Evolutionary conservation across 2,888 invertebrate species (phyloP).

Genomic region (Agrotis ipsilon): DNA sequence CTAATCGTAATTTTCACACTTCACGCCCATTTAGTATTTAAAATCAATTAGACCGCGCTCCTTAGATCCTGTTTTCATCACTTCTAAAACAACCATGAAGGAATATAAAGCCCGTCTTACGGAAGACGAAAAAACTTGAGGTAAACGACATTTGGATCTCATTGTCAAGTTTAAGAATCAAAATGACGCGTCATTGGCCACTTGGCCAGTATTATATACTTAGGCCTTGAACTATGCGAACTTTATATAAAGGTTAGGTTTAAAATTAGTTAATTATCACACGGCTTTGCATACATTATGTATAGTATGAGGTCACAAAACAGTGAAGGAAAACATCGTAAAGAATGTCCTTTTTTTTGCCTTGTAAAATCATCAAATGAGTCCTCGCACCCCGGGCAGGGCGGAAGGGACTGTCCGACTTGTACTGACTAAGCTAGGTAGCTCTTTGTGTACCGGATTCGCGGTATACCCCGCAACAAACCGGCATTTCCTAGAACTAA

Average conservation of each 20-base stretch:
- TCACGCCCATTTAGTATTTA: background rate
- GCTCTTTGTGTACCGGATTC: no score
- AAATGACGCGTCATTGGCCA: background rate
- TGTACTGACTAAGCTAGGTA: no score
- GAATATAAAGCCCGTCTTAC: background rate
- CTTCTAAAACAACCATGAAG: slow-evolving; percentile 24
- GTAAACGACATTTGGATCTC: slow-evolving; percentile 26
- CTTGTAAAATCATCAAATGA: no score
- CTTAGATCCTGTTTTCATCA: slow-evolving; percentile 16
- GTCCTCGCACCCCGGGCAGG: no score
- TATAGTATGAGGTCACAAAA: no score
- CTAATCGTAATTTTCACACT: background rate
- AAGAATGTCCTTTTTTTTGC: no score
- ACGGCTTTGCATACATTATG: no score
- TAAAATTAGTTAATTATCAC: background rate
- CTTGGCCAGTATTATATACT: background rate
- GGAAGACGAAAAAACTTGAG: slow-evolving; percentile 35
- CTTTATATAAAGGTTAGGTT: background rate
- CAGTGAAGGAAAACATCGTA: no score
- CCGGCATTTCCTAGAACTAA: no score
- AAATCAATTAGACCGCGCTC: background rate
- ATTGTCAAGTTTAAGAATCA: slow-evolving; percentile 27
- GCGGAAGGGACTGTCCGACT: no score
- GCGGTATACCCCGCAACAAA: no score
- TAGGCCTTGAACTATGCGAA: slow-evolving; percentile 16